These are phyloP conservation scores for Phocoena sinus DNA, from an alignment of 2,113 vertebrate species.

Conservation along the genomic window DNA sequence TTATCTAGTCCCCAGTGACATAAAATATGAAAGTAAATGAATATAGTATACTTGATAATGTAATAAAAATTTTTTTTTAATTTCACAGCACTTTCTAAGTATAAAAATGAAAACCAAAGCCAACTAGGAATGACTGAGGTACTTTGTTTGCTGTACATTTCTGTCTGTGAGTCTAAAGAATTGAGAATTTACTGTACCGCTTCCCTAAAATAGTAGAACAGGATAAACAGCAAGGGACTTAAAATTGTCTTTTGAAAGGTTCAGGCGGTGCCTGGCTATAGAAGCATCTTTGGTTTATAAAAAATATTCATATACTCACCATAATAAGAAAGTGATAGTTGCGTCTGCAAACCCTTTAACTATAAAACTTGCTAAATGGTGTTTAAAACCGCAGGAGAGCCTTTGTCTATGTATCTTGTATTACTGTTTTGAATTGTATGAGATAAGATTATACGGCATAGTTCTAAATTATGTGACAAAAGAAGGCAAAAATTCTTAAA, in stretches of 20 bases:
- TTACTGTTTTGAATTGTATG: slow-evolving; percentile 48
- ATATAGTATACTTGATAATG: neutral
- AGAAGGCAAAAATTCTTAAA: slow-evolving; percentile 49
- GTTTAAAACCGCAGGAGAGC: slow-evolving; percentile 62
- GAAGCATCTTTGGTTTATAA: slow-evolving; percentile 26
- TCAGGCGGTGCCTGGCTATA: neutral
- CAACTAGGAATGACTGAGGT: neutral
- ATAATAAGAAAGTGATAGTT: slow-evolving; percentile 62
- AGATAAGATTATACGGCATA: slow-evolving; percentile 44
- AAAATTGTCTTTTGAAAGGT: neutral
- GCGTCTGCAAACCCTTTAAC: slow-evolving; percentile 37
- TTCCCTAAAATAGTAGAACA: neutral
- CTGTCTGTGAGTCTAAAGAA: neutral
- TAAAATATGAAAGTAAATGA: neutral
- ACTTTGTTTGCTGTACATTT: neutral
- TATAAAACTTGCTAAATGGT: slow-evolving; percentile 64
- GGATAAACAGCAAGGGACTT: neutral
- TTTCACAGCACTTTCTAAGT: neutral
- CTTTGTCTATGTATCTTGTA: slow-evolving; percentile 42
- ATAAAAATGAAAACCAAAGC: neutral
- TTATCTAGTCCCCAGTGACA: neutral
- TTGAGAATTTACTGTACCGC: neutral
- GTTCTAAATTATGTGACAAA: slow-evolving; percentile 49
- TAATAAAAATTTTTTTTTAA: neutral
- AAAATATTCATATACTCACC: slow-evolving; percentile 21